Conservation (phyloP, 2,797 vertebrate species). For the Malurus splendens region DNA sequence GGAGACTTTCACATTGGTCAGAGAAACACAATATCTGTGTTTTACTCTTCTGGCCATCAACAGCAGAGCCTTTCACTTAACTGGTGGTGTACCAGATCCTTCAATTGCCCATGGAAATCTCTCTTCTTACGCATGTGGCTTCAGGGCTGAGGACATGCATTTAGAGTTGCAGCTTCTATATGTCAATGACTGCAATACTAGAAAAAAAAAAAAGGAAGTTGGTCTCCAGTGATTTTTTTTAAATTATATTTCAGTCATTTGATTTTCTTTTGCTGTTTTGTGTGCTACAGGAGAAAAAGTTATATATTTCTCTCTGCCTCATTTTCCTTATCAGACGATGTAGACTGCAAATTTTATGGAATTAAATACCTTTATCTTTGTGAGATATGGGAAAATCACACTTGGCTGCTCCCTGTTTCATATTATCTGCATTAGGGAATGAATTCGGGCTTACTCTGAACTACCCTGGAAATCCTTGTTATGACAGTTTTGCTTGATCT, state of each 20-base stretch:
- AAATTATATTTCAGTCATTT: not conserved
- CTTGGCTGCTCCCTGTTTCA: not conserved
- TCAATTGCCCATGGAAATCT: not conserved
- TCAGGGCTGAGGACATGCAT: not conserved
- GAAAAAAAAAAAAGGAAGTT: not conserved
- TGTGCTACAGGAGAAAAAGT: not conserved
- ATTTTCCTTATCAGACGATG: not conserved
- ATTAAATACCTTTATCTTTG: not conserved
- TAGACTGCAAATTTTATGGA: not conserved
- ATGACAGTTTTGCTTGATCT: constrained; percentile 6
- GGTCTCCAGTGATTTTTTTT: not conserved
- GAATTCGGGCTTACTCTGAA: not conserved
- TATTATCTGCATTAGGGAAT: not conserved
- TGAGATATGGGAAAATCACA: not conserved
- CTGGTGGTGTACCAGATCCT: not conserved
- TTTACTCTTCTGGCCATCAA: not conserved
- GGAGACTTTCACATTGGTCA: not conserved
- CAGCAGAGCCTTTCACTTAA: not conserved
- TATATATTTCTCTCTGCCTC: not conserved
- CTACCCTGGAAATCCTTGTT: not conserved
- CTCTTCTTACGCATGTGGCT: not conserved
- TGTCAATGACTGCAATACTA: not conserved
- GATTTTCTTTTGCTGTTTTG: not conserved
- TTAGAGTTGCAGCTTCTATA: not conserved
- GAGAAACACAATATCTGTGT: not conserved